These are phyloP conservation scores for Drosophila imparisetae DNA, from an alignment of 2,888 invertebrate species.

Conservation along the genomic window DNA sequence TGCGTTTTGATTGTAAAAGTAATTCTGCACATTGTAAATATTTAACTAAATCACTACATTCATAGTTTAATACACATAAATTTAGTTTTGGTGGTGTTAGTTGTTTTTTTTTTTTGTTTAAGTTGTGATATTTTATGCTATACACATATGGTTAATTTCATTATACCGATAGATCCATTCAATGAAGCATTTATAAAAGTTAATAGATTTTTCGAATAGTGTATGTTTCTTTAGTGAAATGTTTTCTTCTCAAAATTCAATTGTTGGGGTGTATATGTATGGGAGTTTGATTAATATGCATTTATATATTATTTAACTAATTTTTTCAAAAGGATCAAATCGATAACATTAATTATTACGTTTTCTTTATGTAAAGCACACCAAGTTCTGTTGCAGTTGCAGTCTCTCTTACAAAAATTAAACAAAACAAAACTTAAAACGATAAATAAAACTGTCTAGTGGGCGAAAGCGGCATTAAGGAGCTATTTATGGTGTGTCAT, in stretches of 20 bases:
- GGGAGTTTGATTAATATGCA: slow-evolving; percentile 39
- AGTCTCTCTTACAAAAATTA: slow-evolving; percentile 75
- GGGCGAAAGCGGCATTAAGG: slow-evolving; percentile 45
- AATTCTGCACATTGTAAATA: slow-evolving; percentile 67
- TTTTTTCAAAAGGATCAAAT: slow-evolving; percentile 38
- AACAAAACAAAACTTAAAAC: slow-evolving; percentile 64
- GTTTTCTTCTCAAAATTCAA: slow-evolving; percentile 29
- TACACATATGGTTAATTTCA: slow-evolving; percentile 53
- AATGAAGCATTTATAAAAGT: slow-evolving; percentile 68
- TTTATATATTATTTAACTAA: slow-evolving; percentile 46
- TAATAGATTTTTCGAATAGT: slow-evolving; percentile 15
- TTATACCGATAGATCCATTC: slow-evolving; percentile 56
- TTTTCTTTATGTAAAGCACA: slow-evolving; percentile 74
- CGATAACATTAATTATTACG: slow-evolving; percentile 58
- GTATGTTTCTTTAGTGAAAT: slow-evolving; percentile 22
- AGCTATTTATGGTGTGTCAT: slow-evolving; percentile 57
- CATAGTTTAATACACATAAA: slow-evolving; percentile 73
- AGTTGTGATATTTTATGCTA: slow-evolving; percentile 64
- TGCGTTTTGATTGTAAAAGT: slow-evolving; percentile 71
- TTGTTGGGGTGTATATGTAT: slow-evolving; percentile 33
- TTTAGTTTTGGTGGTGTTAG: slow-evolving; percentile 76
- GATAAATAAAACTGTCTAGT: slow-evolving; percentile 66
- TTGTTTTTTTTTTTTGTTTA: slow-evolving; percentile 32
- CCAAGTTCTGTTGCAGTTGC: slow-evolving; percentile 71
- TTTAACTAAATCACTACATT: slow-evolving; percentile 72